Evolutionary conservation across 1,140 invertebrate species (phyloP).

Genomic region (Bombus vancouverensis): DNA sequence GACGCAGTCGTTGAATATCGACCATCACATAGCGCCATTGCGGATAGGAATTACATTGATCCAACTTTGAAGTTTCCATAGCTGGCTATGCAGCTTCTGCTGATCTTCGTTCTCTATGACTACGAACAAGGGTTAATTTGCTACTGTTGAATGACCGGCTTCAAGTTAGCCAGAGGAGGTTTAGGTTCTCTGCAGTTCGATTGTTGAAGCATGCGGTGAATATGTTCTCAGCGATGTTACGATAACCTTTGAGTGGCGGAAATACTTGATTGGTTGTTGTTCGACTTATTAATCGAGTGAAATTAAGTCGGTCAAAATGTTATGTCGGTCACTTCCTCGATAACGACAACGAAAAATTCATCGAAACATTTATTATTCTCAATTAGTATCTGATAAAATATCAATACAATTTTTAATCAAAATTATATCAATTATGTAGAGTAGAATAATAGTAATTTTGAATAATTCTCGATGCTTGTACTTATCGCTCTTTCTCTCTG

Average conservation of each 20-base stretch:
- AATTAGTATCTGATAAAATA: too few species aligned
- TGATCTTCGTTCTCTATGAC: constrained; percentile 5
- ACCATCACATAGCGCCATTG: background rate
- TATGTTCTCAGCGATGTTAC: background rate
- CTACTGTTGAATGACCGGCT: constrained; percentile 9
- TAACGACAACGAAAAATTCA: background rate
- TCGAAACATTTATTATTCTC: background rate
- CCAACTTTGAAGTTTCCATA: constrained; percentile 3
- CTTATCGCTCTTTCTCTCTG: background rate
- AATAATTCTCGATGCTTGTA: too few species aligned
- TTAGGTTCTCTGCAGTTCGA: background rate
- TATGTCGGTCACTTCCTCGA: background rate
- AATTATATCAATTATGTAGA: too few species aligned
- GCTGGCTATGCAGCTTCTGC: background rate
- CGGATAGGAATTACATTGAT: constrained; percentile 10
- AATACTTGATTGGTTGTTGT: background rate
- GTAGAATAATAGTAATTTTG: too few species aligned
- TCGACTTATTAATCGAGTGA: background rate
- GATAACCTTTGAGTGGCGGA: background rate
- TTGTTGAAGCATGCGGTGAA: background rate
- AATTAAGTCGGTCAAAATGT: background rate
- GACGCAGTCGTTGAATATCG: background rate
- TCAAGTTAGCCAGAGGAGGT: background rate
- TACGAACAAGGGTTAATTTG: constrained; percentile 6
- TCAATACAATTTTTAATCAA: too few species aligned